Evolutionary conservation across 2,888 invertebrate genomes (phyloP), one percentile per base, ranked within the genome.

Genomic region (Zele albiditarsus): DNA sequence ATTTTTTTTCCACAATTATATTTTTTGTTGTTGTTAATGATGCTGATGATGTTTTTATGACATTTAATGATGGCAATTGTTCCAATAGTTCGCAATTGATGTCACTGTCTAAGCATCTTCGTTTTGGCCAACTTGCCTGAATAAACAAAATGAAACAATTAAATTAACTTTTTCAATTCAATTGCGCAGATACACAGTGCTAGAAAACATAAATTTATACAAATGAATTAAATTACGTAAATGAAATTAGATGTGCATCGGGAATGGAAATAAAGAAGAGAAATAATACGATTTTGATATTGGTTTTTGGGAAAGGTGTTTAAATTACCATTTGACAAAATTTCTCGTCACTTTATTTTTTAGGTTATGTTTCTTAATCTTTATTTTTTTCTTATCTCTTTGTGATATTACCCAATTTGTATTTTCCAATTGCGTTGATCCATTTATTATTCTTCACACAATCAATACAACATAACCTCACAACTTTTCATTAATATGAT

Each of bases 71-170:
- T 46, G 46, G 46, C n/a, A n/a, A 3, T n/a, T n/a, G 8, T 53
- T 53, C 23, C 6, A 53, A 53, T 20, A 53, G 6, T 23, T 53
- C n/a, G n/a, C 80, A 16, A 71, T 78, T 42, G 53, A 74, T 60
- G 67, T 82, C 79, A 63, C 69, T 80, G 38, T 78, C 84, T 74
- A 85, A 71, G 74, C 85, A 82, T 57, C 80, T 82, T 79, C 82
- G 86, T 58, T 86, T 88, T 62, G 79, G 73, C 69, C 79, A 77
- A 73, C 60, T 85, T 79, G 82, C 87, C 88, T 88, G 73, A 0
- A 76, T 66, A 73, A 31, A 71, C n/a, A 49, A 14, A 31, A 53
- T 70, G 23, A 53, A 53, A 53, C 16, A n/a, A 46, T 46, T 46
- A 5, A 6, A 46, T 46, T 16, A 46, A 46, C 0, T 46, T 46